Conservation (phyloP, 2,113 vertebrate genomes). For the Notarius lentiginosus region DNA sequence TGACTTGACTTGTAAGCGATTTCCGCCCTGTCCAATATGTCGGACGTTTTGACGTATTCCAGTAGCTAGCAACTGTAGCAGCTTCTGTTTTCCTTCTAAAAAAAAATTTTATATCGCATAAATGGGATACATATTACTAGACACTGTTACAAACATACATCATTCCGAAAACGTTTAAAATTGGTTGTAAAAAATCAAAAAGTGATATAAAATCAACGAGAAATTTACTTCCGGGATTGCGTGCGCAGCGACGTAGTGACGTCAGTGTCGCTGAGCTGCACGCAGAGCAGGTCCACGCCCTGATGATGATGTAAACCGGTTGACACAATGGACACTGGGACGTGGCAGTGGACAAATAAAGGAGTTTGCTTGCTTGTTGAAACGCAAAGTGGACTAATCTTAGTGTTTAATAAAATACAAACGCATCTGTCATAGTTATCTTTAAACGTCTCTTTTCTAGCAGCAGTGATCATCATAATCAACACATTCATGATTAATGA, state of each 20-base stretch:
- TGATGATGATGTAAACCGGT: neutral
- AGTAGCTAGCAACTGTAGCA: neutral
- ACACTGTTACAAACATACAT: neutral
- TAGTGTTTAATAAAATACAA: neutral
- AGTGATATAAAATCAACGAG: neutral
- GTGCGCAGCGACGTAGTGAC: neutral
- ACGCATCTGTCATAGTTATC: no score
- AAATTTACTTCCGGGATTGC: conserved; percentile 1
- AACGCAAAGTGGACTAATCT: neutral
- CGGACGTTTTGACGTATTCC: neutral
- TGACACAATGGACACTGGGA: conserved; percentile 16
- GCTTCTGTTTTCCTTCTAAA: neutral
- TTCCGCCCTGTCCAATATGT: neutral
- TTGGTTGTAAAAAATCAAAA: neutral
- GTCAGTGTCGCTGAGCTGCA: neutral
- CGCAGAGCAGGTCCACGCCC: neutral
- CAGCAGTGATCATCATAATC: neutral
- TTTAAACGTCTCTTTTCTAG: neutral
- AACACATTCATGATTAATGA: neutral
- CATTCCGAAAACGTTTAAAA: neutral
- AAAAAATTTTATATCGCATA: neutral
- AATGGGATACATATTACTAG: neutral
- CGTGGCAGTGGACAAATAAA: neutral
- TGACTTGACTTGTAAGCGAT: no score
- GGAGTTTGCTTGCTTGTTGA: neutral